These are phyloP conservation scores for Sprattus sprattus DNA, from an alignment of 2,113 vertebrate species.

Conservation along the genomic window DNA sequence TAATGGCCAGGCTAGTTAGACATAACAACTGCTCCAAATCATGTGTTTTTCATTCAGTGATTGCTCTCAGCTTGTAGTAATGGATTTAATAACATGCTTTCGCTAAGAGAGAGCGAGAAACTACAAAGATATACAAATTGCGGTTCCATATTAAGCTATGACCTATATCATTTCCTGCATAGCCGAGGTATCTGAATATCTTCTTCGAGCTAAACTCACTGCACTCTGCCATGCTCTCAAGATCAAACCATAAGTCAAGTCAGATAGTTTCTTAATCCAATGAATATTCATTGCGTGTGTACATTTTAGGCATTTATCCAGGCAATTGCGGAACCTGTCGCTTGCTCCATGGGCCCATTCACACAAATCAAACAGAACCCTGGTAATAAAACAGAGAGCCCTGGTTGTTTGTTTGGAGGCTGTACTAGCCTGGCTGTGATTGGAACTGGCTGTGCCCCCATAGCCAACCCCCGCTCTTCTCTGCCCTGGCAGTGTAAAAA, in stretches of 20 bases:
- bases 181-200: neutral
- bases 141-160: neutral
- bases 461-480: neutral
- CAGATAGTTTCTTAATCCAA: neutral
- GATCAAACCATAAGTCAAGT: constrained; percentile 15
- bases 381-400: constrained; percentile 36
- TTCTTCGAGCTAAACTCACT: neutral
- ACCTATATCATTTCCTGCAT: neutral
- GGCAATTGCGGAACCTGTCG: neutral
- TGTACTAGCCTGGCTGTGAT: constrained; percentile 21
- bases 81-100: neutral
- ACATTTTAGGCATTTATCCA: neutral
- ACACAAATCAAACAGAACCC: constrained; percentile 30
- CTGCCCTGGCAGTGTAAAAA: constrained; percentile 17
- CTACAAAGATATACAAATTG: neutral
- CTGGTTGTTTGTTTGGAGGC: constrained; percentile 29
- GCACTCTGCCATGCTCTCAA: constrained; percentile 3
- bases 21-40: neutral
- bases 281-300: constrained; percentile 9
- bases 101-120: neutral
- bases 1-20: too few relatives aligned
- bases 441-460: constrained; percentile 10
- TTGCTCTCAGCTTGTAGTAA: neutral
- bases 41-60: neutral
- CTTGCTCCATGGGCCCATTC: neutral